Conservation (phyloP, 2,113 vertebrate genomes). For the Upupa epops region DNA sequence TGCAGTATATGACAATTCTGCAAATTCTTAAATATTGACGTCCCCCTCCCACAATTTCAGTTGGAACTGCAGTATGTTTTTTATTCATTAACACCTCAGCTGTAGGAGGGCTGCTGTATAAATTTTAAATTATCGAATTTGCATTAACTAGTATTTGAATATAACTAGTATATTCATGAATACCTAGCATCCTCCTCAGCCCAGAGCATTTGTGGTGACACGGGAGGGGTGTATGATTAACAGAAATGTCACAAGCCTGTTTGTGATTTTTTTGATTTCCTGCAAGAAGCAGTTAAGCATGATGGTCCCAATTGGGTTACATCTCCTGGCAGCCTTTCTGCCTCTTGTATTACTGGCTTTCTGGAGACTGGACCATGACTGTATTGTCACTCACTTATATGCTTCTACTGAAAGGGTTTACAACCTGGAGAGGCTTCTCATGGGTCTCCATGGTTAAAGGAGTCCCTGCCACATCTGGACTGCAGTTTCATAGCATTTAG, state of each 20-base stretch:
- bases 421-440: background rate
- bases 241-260: background rate
- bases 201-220: background rate
- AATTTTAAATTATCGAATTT: background rate
- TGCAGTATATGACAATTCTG: background rate
- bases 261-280: background rate
- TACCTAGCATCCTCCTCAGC: background rate
- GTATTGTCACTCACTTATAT: accelerated
- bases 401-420: background rate
- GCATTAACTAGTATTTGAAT: background rate
- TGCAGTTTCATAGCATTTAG: background rate
- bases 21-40: background rate
- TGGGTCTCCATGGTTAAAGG: background rate
- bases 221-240: background rate
- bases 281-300: background rate
- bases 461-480: background rate
- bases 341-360: accelerated
- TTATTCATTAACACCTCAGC: background rate
- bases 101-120: background rate
- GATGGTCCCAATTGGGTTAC: background rate
- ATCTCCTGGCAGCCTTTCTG: background rate
- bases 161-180: too few species aligned
- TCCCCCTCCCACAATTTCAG: background rate
- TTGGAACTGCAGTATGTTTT: background rate
- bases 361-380: background rate